phyloP scores from a whole-genome alignment of 2,113 vertebrate species.

The Panthera leo region DNA sequence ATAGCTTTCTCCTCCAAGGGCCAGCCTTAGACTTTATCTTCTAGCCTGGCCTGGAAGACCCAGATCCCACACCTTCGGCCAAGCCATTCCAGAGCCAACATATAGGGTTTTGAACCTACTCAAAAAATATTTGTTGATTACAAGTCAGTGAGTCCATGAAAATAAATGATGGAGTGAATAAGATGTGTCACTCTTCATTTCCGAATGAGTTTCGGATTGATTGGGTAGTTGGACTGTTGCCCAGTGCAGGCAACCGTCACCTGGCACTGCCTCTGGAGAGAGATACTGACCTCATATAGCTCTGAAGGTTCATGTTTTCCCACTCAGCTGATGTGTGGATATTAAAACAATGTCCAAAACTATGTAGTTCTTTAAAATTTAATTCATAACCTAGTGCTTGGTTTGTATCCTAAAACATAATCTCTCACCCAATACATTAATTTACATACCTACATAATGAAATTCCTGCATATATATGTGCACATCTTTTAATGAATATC shows the following conservation, averaged over 20 bases:
- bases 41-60: neutral
- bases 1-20: neutral
- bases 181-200: neutral
- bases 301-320: neutral
- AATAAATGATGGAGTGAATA: neutral
- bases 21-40: neutral
- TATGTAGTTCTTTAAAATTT: slow-evolving; percentile 25
- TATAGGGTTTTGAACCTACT: neutral
- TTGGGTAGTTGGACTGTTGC: neutral
- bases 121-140: neutral
- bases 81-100: neutral
- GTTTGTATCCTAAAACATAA: slow-evolving; percentile 41
- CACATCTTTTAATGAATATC: slow-evolving; percentile 57
- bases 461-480: slow-evolving; percentile 37
- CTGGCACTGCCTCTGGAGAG: neutral
- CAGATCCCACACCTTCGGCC: neutral
- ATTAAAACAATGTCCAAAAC: slow-evolving; percentile 42
- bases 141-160: neutral
- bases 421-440: neutral
- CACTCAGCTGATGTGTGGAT: slow-evolving; percentile 3
- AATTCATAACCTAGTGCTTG: neutral
- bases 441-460: slow-evolving; percentile 26
- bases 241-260: neutral
- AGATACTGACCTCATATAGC: neutral
- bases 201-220: neutral